These are phyloP conservation scores for Protobothrops flavoviridis DNA, from an alignment of 2,113 vertebrate species.

Conservation along the genomic window DNA sequence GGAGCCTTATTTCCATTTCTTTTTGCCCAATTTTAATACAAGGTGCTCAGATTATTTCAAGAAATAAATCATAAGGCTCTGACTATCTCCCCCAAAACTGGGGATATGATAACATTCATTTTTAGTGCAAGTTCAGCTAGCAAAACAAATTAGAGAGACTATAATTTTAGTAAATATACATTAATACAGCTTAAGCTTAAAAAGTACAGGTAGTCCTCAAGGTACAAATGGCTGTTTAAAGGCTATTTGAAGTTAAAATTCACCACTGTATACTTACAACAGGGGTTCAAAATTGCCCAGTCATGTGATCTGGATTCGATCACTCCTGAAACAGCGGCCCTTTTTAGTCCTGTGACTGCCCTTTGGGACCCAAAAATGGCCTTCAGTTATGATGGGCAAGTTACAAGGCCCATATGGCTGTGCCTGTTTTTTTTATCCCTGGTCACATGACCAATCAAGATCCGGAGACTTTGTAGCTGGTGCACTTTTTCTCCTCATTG, in stretches of 20 bases:
- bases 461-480: no score
- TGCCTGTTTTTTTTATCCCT: no score
- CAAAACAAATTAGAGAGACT: background rate
- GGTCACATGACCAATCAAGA: no score
- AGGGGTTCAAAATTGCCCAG: no score
- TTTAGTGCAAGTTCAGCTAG: background rate
- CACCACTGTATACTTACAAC: background rate
- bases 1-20: background rate
- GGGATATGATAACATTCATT: background rate
- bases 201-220: background rate
- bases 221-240: background rate
- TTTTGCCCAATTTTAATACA: background rate
- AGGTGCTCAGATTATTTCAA: background rate
- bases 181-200: background rate
- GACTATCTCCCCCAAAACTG: background rate
- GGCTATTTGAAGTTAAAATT: background rate
- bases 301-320: no score
- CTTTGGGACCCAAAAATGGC: no score
- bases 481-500: no score
- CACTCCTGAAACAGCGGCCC: no score
- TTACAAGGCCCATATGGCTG: no score
- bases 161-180: background rate
- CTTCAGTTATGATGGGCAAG: no score
- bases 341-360: no score
- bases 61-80: background rate